phyloP scores from a whole-genome alignment of 2,113 vertebrate genomes.

The Pituophis catenifer region DNA sequence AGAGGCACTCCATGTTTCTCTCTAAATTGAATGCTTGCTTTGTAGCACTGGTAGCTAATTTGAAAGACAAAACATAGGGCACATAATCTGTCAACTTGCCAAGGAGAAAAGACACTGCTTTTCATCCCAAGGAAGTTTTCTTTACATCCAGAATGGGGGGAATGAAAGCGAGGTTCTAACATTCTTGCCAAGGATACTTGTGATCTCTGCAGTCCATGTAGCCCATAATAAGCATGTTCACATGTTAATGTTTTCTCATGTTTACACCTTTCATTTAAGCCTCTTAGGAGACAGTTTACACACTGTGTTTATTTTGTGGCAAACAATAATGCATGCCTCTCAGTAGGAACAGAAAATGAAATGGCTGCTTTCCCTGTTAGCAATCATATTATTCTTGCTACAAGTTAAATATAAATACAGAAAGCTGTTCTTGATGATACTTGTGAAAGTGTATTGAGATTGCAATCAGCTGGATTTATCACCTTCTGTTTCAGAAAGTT shows the following conservation, averaged over 20 bases:
- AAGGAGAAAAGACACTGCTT: background rate
- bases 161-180: background rate
- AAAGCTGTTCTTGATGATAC: background rate
- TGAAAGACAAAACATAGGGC: background rate
- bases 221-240: background rate
- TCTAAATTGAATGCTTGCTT: background rate
- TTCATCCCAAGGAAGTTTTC: background rate
- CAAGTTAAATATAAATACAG: slow-evolving; percentile 16
- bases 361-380: background rate
- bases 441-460: slow-evolving; percentile 12
- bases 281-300: background rate
- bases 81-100: background rate
- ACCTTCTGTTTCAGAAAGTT: background rate
- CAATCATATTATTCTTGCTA: background rate
- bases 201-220: background rate
- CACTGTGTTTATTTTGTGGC: background rate
- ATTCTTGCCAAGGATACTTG: background rate
- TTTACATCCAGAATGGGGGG: background rate
- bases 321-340: background rate
- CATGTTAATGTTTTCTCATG: background rate
- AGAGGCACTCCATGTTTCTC: background rate
- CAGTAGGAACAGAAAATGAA: background rate
- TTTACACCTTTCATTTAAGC: background rate
- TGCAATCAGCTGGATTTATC: background rate
- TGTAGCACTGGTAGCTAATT: background rate